phyloP scores from a whole-genome alignment of 2,888 invertebrate species.

The Eledona agricola region DNA sequence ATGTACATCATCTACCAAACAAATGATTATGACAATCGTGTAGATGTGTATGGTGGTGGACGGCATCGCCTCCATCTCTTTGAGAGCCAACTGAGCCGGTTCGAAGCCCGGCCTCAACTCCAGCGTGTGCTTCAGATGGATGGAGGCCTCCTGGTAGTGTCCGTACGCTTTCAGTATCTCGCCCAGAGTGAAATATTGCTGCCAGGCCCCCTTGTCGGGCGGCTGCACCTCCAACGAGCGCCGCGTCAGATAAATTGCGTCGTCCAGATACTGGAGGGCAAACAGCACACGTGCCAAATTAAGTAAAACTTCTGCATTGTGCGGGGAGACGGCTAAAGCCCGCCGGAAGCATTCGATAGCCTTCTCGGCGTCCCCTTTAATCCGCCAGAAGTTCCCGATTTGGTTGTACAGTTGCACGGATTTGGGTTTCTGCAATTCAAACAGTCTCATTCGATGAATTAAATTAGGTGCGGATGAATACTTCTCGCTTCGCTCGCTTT shows the following conservation, averaged over 20 bases:
- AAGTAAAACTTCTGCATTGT: constrained; percentile 85
- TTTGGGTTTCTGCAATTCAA: constrained; percentile 74
- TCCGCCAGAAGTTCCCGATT: constrained; percentile 91
- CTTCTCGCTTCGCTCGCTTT: constrained; percentile 80
- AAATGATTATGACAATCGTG: constrained; percentile 86
- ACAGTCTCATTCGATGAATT: constrained; percentile 1
- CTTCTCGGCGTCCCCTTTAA: constrained; percentile 85
- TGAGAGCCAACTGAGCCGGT: constrained; percentile 80
- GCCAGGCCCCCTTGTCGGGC: constrained; percentile 87
- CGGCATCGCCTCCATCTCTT: constrained; percentile 84
- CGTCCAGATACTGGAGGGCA: constrained; percentile 87
- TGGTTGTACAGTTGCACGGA: constrained; percentile 88
- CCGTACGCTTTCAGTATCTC: constrained; percentile 93
- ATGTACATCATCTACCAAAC: constrained; percentile 68
- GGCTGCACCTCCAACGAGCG: constrained; percentile 86
- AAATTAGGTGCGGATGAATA: constrained; percentile 45
- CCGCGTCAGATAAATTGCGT: constrained; percentile 87
- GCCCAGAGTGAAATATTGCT: constrained; percentile 90
- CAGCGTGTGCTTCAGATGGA: constrained; percentile 83
- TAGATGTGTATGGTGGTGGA: constrained; percentile 84
- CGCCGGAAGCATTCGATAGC: constrained; percentile 91
- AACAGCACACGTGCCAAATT: constrained; percentile 86
- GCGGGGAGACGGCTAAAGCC: constrained; percentile 84
- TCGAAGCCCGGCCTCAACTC: constrained; percentile 87
- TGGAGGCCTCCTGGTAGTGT: constrained; percentile 86